A percentile compares a stretch with the other conserved stretches of the same genome.
phyloP scores from a whole-genome alignment of 1,140 invertebrate species.

The Drosophila nigromelanica region DNA sequence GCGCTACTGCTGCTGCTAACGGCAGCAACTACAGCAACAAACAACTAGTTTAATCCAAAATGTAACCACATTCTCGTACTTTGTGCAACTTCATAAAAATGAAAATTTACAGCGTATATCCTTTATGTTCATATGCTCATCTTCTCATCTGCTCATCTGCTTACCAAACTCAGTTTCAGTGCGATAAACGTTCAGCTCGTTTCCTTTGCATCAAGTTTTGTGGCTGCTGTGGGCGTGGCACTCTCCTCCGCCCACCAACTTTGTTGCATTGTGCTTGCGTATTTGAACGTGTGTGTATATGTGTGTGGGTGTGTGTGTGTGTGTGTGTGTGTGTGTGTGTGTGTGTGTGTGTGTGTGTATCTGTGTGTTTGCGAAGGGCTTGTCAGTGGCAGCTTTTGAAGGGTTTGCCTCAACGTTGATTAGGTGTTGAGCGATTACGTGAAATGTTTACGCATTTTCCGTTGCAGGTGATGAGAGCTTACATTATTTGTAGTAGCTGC shows the following conservation, averaged over 20 bases:
- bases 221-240: conserved; percentile 45
- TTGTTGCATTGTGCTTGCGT: conserved; percentile 34
- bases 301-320: no score
- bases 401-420: conserved; percentile 62
- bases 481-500: conserved; percentile 6
- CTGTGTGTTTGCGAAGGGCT: conserved; percentile 29
- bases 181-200: conserved; percentile 67
- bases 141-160: conserved; percentile 57
- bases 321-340: background rate
- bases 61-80: conserved; percentile 76
- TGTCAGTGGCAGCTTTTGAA: conserved; percentile 16
- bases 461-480: conserved; percentile 28
- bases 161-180: conserved; percentile 47
- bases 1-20: conserved; percentile 24
- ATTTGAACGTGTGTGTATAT: background rate
- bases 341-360: background rate
- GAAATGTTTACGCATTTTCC: conserved; percentile 73
- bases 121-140: conserved; percentile 72
- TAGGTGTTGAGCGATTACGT: conserved; percentile 77
- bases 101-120: conserved; percentile 77
- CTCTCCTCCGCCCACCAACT: conserved; percentile 19
- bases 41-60: conserved; percentile 70
- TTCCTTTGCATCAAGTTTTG: conserved; percentile 63
- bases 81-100: conserved; percentile 79
- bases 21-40: conserved; percentile 10